These are phyloP conservation scores for Sterna hirundo DNA, from an alignment of 2,113 vertebrate genomes.

Conservation along the genomic window DNA sequence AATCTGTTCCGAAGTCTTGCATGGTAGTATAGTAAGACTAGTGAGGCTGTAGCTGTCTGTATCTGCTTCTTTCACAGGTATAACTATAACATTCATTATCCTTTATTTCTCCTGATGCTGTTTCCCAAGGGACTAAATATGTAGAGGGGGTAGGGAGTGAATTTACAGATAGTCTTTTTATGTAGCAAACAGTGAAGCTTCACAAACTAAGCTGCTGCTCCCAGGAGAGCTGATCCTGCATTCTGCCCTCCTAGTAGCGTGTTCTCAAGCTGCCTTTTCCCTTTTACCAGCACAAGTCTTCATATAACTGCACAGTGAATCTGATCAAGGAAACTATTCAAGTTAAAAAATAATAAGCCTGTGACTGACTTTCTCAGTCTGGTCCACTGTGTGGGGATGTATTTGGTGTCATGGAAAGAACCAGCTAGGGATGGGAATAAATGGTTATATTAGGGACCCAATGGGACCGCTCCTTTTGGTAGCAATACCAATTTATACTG, in stretches of 20 bases:
- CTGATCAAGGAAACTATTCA: background rate
- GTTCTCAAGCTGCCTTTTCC: background rate
- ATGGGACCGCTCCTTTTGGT: background rate
- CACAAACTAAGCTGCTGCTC: background rate
- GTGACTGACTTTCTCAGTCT: background rate
- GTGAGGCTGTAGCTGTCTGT: background rate
- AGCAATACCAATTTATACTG: background rate
- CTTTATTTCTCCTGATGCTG: background rate
- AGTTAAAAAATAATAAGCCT: background rate
- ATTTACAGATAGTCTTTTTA: background rate
- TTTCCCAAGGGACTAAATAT: background rate
- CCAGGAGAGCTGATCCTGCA: background rate
- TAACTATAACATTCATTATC: background rate
- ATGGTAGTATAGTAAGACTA: background rate
- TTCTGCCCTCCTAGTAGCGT: background rate
- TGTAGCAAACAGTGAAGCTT: background rate
- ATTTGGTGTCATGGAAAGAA: background rate
- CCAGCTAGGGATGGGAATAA: background rate
- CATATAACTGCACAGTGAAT: background rate
- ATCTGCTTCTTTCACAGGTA: background rate
- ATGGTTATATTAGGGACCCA: background rate
- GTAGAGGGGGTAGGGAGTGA: background rate
- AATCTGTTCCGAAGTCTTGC: background rate
- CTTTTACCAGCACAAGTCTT: background rate
- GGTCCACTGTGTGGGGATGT: background rate